Evolutionary conservation across 2,797 vertebrate genomes (phyloP), one percentile per base, ranked within the genome.

Genomic region (Tangara arthus): DNA sequence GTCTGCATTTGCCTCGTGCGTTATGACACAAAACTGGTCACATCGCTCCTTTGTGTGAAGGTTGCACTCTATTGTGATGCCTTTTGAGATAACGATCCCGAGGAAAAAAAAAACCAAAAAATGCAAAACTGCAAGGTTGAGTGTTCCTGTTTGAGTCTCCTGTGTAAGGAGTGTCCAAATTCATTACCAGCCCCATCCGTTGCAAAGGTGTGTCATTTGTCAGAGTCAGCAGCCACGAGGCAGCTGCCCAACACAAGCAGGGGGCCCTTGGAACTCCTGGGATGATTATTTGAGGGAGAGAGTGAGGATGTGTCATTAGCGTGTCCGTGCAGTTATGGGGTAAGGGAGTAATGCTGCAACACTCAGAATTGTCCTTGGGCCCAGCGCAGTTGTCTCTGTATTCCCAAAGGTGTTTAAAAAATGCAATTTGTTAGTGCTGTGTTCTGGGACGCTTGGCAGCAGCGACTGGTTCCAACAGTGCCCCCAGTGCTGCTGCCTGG

Each of bases 111-210:
- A 63, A 63, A 20, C 5, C 12, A 46, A 70, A 78, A 92, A 73
- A 23, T n/a, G 32, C n/a, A n/a, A 10, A 87, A 30, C 14, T 2
- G 3, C 14, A 8, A 14, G 44, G 18, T 20, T 32, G 26, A 44
- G 18, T 1, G 0, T 75, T 77, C 9, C 28, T 16, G 7, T 44
- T 72, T 15, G 37, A 64, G 44, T 10, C 32, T 76, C 1, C 0
- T 4, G 1, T 50, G n/a, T 34, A 1, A 28, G 42, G 27, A 2
- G 1, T 1, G 2, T 60, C 46, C 39, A 9, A 5, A 24, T 66
- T 37, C 0, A 1, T 46, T 82, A 30, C 22, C 3, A 34, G 68
- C 41, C 71, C 42, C 0, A 0, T 52, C 50, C 11, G 5, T 50
- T 1, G 0, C 53, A 46, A 49, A 92, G 39, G 56, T 88, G 88